These are phyloP conservation scores for Enteromius unitaeniatus DNA, from an alignment of 2,797 vertebrate genomes.

Conservation along the genomic window DNA sequence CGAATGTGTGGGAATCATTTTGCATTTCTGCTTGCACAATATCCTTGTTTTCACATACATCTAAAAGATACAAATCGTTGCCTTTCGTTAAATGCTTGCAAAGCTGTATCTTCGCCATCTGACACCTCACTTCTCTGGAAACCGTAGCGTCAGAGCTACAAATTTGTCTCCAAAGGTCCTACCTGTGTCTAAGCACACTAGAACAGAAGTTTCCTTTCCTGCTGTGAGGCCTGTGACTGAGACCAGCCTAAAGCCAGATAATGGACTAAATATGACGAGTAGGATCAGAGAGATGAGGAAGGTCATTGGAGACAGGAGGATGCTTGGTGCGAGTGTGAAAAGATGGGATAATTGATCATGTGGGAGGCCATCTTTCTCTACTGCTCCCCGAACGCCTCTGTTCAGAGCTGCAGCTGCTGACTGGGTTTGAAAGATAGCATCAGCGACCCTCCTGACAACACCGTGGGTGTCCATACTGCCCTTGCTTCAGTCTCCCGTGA, in stretches of 20 bases:
- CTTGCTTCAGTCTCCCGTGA: slow-evolving; percentile 35
- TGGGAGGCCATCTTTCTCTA: slow-evolving; percentile 67
- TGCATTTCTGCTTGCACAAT: slow-evolving; percentile 50
- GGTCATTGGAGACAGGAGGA: slow-evolving; percentile 56
- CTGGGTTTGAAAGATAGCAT: slow-evolving; percentile 43
- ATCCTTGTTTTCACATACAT: slow-evolving; percentile 51
- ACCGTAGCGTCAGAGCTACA: slow-evolving; percentile 25
- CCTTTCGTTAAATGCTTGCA: slow-evolving; percentile 48
- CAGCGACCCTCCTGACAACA: slow-evolving; percentile 43
- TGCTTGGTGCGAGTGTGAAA: slow-evolving; percentile 63
- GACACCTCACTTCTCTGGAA: slow-evolving; percentile 50
- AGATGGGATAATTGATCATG: slow-evolving; percentile 77
- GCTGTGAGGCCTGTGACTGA: slow-evolving; percentile 18
- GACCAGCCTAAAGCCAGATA: slow-evolving; percentile 35
- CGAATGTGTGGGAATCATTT: slow-evolving; percentile 42
- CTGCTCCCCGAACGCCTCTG: slow-evolving; percentile 58
- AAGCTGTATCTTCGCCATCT: slow-evolving; percentile 48
- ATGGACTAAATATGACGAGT: slow-evolving; percentile 51
- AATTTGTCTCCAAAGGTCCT: slow-evolving; percentile 42
- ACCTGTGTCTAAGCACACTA: slow-evolving; percentile 46
- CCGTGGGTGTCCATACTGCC: slow-evolving; percentile 43
- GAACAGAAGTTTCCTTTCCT: neutral
- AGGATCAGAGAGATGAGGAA: slow-evolving; percentile 48
- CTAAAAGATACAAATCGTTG: slow-evolving; percentile 24
- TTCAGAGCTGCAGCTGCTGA: slow-evolving; percentile 43